Evolutionary conservation across 2,113 vertebrate species (phyloP).

Genomic region (Lepidothrix coronata): DNA sequence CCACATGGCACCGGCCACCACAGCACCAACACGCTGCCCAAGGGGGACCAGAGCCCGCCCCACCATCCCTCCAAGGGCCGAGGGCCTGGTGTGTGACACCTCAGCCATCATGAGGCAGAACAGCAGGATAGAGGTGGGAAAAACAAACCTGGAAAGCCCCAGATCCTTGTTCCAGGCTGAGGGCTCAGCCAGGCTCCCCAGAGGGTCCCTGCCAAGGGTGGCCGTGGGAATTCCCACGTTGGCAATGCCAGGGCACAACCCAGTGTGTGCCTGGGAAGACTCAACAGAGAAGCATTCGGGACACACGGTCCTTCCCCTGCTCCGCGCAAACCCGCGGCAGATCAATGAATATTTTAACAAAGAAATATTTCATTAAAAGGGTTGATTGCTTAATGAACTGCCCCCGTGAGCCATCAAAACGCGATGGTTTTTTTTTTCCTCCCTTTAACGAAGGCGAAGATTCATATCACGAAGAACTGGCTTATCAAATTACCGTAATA

Average conservation of each 20-base stretch:
- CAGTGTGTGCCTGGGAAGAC: not conserved
- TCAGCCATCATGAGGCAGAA: not conserved
- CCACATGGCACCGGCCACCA: fast-evolving
- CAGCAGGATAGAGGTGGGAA: fast-evolving
- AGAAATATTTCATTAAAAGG: conserved; percentile 81
- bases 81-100: not conserved
- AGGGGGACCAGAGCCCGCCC: not conserved
- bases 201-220: not conserved
- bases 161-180: not conserved
- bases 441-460: conserved; percentile 65
- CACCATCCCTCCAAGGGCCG: fast-evolving
- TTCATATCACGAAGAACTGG: conserved; percentile 62
- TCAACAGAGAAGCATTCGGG: conserved; percentile 34
- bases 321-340: conserved; percentile 40
- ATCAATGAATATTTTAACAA: conserved; percentile 81
- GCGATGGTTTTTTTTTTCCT: conserved; percentile 18
- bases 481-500: conserved; percentile 78
- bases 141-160: not conserved
- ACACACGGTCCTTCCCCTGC: conserved; percentile 38
- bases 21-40: not conserved
- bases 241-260: conserved; percentile 18
- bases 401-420: conserved; percentile 74
- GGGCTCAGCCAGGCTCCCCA: not conserved
- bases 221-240: not conserved
- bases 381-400: conserved; percentile 83